phyloP scores from a whole-genome alignment of 2,113 vertebrate species.

The Echinops telfairi region DNA sequence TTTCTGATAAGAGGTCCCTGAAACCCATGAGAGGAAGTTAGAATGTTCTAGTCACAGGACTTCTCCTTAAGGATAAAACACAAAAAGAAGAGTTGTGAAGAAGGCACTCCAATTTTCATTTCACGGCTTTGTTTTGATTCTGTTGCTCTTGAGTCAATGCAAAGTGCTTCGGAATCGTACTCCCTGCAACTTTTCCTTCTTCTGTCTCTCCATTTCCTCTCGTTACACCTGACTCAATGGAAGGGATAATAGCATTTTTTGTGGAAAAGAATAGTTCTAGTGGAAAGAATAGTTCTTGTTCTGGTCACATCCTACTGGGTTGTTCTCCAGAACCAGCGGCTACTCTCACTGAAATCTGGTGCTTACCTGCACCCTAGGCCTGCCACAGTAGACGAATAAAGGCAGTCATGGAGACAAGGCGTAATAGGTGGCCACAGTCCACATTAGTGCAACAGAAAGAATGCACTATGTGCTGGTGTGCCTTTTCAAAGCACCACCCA shows the following conservation, averaged over 20 bases:
- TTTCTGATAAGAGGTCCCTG: neutral
- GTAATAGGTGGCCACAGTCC: neutral
- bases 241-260: neutral
- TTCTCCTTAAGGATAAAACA: neutral
- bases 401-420: neutral
- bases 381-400: neutral
- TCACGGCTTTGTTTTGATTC: constrained; percentile 38
- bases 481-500: neutral
- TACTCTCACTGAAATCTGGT: neutral
- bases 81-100: neutral
- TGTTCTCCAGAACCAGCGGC: neutral
- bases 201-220: neutral
- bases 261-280: neutral
- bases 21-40: neutral
- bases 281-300: neutral
- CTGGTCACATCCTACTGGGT: neutral
- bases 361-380: neutral
- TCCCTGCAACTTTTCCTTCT: neutral
- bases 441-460: neutral
- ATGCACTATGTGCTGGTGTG: neutral
- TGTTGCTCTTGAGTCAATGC: neutral
- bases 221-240: neutral
- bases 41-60: neutral
- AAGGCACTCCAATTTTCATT: constrained; percentile 13
- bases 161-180: constrained; percentile 20